Evolutionary conservation across 2,888 invertebrate genomes (phyloP), one percentile per base, ranked within the genome.

Genomic region (Choreutis nemorana): DNA sequence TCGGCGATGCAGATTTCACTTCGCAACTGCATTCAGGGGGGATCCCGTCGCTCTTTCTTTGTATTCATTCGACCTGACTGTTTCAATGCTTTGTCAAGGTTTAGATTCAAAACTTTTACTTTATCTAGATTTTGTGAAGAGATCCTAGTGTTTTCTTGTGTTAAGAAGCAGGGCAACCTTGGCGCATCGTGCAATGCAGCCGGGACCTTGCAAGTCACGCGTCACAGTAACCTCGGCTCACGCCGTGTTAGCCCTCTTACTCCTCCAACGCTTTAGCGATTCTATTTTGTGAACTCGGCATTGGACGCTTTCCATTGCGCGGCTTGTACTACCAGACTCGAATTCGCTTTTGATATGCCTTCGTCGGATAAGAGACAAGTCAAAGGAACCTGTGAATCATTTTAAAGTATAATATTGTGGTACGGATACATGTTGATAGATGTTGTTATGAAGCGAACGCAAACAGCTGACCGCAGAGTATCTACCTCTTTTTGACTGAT

Each of bases 131-230:
- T 4, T 26, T 26, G n/a, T 26, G 27, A 29, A 30, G 48, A 47
- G 47, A 48, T 47, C 48, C 50, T 58, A 57, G 49, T n/a, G n/a
- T 51, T 58, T 62, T 56, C 55, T 61, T 39, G 36, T 42, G 32
- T 58, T 48, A 57, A 65, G 61, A 63, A 65, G 64, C 61, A 61
- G 63, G 55, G 61, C 73, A 77, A 78, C 78, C 78, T 78, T 78
- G 78, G 73, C 71, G 73, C 78, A 77, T 78, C 77, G 75, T 72
- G 75, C 75, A 77, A 68, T 78, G 78, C 78, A 78, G 65, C 71
- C 67, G 66, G 62, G 73, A 77, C 78, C 78, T 78, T 77, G 78
- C 78, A 77, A 78, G 77, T 77, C 75, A 78, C 78, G 77, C 78
- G 78, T 78, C 78, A 75, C 70, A 65, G 64, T 75, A 77, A 77